Evolutionary conservation across 2,113 vertebrate genomes (phyloP).

Genomic region (Orientallactaga bullata): DNA sequence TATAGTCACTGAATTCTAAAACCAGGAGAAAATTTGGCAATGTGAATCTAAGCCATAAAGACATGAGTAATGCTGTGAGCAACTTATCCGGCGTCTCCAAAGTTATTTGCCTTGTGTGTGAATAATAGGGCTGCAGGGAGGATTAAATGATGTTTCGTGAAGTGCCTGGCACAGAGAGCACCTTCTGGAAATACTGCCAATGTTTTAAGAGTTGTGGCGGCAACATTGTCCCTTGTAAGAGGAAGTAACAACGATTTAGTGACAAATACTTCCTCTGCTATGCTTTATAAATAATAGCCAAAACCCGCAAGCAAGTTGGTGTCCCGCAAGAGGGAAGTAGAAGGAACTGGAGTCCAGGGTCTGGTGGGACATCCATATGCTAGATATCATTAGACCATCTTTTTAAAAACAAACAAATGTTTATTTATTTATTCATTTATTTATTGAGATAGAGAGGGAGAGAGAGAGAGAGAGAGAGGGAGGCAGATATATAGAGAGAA

Average conservation of each 20-base stretch:
- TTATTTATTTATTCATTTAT: too few species aligned
- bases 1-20: conserved; percentile 19
- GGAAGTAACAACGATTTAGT: conserved; percentile 43
- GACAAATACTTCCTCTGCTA: conserved; percentile 12
- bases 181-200: background rate
- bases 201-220: background rate
- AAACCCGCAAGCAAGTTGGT: conserved; percentile 6
- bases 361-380: too few species aligned
- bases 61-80: background rate
- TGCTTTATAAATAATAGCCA: conserved; percentile 34
- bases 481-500: too few species aligned
- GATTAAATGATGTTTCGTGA: conserved; percentile 42
- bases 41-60: background rate
- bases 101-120: conserved; percentile 18
- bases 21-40: conserved; percentile 8
- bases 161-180: background rate
- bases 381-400: too few species aligned
- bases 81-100: conserved; percentile 24
- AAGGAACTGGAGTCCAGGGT: too few species aligned
- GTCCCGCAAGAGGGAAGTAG: background rate
- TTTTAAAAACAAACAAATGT: too few species aligned
- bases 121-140: conserved; percentile 36
- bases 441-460: too few species aligned
- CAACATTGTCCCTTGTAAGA: conserved; percentile 25
- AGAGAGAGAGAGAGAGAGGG: too few species aligned